phyloP scores from a whole-genome alignment of 2,113 vertebrate species.

The Cyprinodon brontotheroides region DNA sequence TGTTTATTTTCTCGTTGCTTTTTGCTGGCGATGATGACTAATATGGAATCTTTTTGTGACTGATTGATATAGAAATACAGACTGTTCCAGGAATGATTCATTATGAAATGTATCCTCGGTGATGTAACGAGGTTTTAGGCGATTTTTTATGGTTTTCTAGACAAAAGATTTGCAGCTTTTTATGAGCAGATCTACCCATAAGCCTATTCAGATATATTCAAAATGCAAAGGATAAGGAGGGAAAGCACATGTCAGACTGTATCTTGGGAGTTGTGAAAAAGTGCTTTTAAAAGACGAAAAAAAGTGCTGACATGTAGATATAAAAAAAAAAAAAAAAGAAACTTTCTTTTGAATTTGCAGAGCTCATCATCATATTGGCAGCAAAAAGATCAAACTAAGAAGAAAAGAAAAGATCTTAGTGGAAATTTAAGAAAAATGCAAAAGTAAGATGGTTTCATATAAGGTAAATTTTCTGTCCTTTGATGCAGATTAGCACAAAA shows the following conservation, averaged over 20 bases:
- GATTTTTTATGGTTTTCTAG: slow-evolving; percentile 10
- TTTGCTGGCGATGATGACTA: slow-evolving; percentile 61
- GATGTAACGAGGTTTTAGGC: slow-evolving; percentile 20
- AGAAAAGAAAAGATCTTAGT: slow-evolving; percentile 41
- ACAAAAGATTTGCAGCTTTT: slow-evolving; percentile 3
- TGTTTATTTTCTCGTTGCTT: slow-evolving; percentile 41
- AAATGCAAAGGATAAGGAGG: slow-evolving; percentile 22
- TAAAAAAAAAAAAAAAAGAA: slow-evolving; percentile 32
- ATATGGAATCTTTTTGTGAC: slow-evolving; percentile 34
- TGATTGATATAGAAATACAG: slow-evolving; percentile 56
- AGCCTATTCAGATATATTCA: slow-evolving; percentile 8
- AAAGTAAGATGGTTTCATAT: slow-evolving; percentile 16
- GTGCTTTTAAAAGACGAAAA: slow-evolving; percentile 24
- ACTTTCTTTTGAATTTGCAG: slow-evolving; percentile 46
- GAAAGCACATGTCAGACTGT: slow-evolving; percentile 1
- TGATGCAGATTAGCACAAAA: slow-evolving; percentile 30
- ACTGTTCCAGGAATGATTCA: slow-evolving; percentile 52
- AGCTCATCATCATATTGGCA: slow-evolving; percentile 36
- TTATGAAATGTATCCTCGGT: slow-evolving; percentile 43
- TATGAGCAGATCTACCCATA: neutral
- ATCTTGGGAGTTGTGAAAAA: slow-evolving; percentile 39
- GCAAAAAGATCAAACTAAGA: slow-evolving; percentile 50
- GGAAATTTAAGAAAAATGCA: slow-evolving; percentile 26
- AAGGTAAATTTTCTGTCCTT: slow-evolving; percentile 29
- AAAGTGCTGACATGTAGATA: slow-evolving; percentile 15